Evolutionary conservation across 2,113 vertebrate species (phyloP), one percentile per base, ranked within the genome.

Genomic region (Sphaerodactylus townsendi): DNA sequence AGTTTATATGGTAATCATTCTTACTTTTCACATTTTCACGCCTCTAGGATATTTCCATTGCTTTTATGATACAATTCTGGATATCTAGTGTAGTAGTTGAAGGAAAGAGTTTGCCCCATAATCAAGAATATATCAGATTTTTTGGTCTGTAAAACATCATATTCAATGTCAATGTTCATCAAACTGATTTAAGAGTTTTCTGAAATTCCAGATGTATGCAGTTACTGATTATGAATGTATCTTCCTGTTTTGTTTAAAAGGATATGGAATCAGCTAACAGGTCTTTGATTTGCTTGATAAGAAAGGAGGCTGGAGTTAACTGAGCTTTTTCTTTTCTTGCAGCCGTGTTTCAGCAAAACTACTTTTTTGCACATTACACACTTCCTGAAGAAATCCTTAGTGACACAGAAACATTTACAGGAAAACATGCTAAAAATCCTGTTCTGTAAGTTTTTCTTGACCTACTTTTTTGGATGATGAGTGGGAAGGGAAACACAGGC

Each of bases 81-180:
- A 73, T 72, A 28, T 35, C 79, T 70, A 41, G 30, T 56, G 37
- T 79, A 79, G 23, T 17, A 46, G 39, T 15, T 71, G 39, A 71
- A 72, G 23, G 28, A 15, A 21, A 21, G 25, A 17, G 65, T 85
- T 85, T 85, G 33, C 3, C 11, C 10, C 25, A 15, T 2, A 56
- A 82, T 86, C 78, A 89, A 88, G 8, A 23, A 83, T 17, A 83
- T 72, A 75, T 87, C 79, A 92, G 2, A 33, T 73, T 19, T 86
- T 86, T 85, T n/a, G 25, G 83, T 9, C 53, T n/a, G 15, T 66
- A n/a, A 68, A 88, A 81, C 82, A 41, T 3, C 35, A 1, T 19
- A 28, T 80, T 81, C 79, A 37, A 8, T 15, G 65, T 53, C 11
- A 87, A 81, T 85, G 21, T 50, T 85, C 17, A 21, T 72, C 3